Conservation (phyloP, 2,888 invertebrate genomes). For the Marasmarcha lunaedactyla region DNA sequence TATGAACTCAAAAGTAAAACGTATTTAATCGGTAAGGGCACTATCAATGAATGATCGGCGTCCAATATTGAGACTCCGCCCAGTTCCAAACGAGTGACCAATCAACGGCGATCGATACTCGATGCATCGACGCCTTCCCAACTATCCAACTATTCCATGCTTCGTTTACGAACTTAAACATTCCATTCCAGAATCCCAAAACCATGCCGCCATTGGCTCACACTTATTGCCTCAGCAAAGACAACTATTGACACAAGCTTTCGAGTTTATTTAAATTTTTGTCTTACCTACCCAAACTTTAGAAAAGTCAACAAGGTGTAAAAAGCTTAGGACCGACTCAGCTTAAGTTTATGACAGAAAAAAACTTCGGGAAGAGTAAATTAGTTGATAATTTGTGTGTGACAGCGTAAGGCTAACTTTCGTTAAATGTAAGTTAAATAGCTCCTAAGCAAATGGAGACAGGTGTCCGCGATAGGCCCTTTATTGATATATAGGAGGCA, state of each 20-base stretch:
- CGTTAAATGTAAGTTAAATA: conserved; percentile 63
- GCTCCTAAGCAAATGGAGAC: conserved; percentile 63
- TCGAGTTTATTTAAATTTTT: conserved; percentile 23
- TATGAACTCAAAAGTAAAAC: not conserved
- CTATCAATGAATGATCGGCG: conserved; percentile 34
- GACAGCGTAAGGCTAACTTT: conserved; percentile 52
- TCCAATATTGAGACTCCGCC: conserved; percentile 50
- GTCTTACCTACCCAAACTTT: conserved; percentile 10
- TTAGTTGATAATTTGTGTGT: conserved; percentile 67
- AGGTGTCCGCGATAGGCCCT: conserved; percentile 54
- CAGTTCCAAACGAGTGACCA: conserved; percentile 39
- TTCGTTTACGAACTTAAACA: conserved; percentile 3
- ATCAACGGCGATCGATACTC: conserved; percentile 56
- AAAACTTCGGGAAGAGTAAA: conserved; percentile 50
- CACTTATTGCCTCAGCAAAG: conserved; percentile 14
- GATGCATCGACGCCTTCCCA: conserved; percentile 25
- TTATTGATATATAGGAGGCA: conserved; percentile 55
- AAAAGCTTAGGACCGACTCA: conserved; percentile 41
- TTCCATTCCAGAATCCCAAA: conserved; percentile 9
- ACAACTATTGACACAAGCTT: conserved; percentile 23
- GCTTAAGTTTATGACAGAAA: conserved; percentile 39
- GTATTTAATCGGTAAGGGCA: conserved; percentile 8
- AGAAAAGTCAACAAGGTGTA: conserved; percentile 21
- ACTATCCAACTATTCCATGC: conserved; percentile 21
- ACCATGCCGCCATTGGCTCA: conserved; percentile 13